phyloP scores from a whole-genome alignment of 1,140 invertebrate genomes.

The Leguminivora glycinivorella region DNA sequence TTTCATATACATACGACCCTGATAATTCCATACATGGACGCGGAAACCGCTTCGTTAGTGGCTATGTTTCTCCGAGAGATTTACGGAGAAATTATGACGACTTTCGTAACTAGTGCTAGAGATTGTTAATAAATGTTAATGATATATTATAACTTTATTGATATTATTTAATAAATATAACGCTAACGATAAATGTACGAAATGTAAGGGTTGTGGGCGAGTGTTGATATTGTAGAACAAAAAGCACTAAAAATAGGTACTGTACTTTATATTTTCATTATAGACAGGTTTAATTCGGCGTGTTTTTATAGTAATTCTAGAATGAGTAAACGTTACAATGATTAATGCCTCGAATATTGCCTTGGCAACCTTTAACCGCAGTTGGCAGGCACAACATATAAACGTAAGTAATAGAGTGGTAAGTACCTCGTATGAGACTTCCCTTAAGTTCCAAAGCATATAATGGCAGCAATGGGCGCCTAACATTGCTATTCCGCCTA shows the following conservation, averaged over 20 bases:
- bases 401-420: conserved; percentile 26
- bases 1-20: conserved; percentile 51
- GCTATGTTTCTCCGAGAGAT: conserved; percentile 1
- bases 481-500: conserved; percentile 46
- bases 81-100: background rate
- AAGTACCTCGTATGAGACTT: conserved; percentile 6
- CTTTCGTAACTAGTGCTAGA: background rate
- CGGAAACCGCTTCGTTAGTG: conserved; percentile 9
- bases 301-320: no score
- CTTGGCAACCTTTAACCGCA: background rate
- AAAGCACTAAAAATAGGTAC: no score
- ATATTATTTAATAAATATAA: no score
- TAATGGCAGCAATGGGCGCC: conserved; percentile 38
- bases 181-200: no score
- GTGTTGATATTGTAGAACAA: no score
- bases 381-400: background rate
- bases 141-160: no score
- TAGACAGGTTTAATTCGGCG: no score
- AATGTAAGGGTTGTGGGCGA: no score
- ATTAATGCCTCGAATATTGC: background rate
- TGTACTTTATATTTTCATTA: no score
- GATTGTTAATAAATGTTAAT: no score
- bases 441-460: conserved; percentile 28
- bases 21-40: background rate
- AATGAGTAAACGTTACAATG: background rate